A percentile compares a stretch with the other conserved stretches of the same genome.
These are phyloP conservation scores for Hydrolagus colliei DNA, from an alignment of 2,797 vertebrate species.

Conservation along the genomic window DNA sequence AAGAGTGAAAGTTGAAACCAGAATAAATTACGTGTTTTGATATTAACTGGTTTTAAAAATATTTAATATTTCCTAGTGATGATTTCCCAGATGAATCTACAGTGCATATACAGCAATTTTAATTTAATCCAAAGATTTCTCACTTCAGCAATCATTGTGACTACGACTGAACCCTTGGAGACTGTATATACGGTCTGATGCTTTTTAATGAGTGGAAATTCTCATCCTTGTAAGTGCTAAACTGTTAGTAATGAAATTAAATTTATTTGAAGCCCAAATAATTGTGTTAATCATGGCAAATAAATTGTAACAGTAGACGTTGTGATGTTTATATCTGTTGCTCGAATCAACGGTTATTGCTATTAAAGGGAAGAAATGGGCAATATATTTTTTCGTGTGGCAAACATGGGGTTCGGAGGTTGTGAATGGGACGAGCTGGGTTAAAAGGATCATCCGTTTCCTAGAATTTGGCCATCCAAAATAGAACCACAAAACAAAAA, in stretches of 20 bases:
- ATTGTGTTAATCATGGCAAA: neutral
- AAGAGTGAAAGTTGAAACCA: neutral
- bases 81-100: neutral
- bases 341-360: neutral
- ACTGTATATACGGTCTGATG: neutral
- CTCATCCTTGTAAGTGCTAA: neutral
- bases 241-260: neutral
- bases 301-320: neutral
- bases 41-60: constrained; percentile 2
- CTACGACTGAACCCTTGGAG: neutral
- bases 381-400: neutral
- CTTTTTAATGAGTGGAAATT: neutral
- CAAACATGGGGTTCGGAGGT: neutral
- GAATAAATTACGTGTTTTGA: neutral
- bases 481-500: neutral
- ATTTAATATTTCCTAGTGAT: neutral
- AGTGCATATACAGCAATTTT: neutral
- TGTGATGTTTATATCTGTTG: neutral
- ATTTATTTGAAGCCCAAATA: neutral
- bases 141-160: neutral
- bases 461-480: no score
- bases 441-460: neutral
- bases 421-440: neutral
- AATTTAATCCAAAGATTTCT: constrained; percentile 6
- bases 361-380: neutral